Evolutionary conservation across 1,140 invertebrate species (phyloP).

Genomic region (Myzus persicae): DNA sequence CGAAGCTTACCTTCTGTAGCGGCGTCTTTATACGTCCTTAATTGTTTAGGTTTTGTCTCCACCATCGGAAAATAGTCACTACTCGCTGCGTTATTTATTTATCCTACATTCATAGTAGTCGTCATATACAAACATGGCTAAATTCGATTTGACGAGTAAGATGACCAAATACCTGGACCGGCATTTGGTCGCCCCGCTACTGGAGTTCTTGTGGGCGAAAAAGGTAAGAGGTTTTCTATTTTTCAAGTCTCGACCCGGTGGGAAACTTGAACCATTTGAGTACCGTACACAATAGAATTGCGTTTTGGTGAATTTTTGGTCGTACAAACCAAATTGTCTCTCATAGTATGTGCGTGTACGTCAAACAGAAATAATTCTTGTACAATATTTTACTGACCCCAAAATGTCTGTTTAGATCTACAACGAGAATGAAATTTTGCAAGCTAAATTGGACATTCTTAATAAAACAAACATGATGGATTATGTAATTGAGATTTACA

Average conservation of each 20-base stretch:
- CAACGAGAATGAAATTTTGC: constrained; percentile 89
- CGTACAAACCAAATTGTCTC: not conserved
- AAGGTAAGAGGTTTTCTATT: constrained; percentile 74
- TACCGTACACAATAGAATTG: not conserved
- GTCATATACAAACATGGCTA: constrained; percentile 73
- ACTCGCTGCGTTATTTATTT: not conserved
- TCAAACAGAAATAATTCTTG: not conserved
- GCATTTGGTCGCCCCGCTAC: constrained; percentile 95
- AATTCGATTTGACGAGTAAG: constrained; percentile 93
- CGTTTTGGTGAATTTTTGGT: not conserved
- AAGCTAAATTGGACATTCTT: constrained; percentile 91
- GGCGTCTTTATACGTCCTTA: not conserved
- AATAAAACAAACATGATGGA: constrained; percentile 99
- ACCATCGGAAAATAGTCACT: not conserved
- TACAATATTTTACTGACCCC: not conserved
- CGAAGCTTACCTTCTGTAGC: too few species aligned
- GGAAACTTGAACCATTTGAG: not conserved
- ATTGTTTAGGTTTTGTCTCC: not conserved
- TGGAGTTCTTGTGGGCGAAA: constrained; percentile 96
- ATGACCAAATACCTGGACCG: constrained; percentile 96
- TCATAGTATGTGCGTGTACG: not conserved
- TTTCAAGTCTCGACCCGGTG: not conserved
- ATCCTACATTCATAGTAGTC: not conserved
- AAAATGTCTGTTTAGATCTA: constrained; percentile 74
- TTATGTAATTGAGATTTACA: constrained; percentile 95